Evolutionary conservation across 2,888 invertebrate genomes (phyloP), one percentile per base, ranked within the genome.

Genomic region (Matsumyia berberina): DNA sequence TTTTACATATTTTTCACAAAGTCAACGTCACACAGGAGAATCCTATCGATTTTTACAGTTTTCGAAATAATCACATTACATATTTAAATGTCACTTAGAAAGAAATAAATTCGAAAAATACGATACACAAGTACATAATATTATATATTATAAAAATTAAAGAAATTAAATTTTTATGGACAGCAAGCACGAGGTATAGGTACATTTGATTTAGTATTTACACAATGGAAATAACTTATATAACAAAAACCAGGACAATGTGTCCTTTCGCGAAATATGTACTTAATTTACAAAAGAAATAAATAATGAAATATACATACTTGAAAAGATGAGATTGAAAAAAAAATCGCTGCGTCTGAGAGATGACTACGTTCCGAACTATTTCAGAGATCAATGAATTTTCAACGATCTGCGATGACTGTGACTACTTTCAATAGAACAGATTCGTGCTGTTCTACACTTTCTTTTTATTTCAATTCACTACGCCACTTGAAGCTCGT

Each of bases 331-430:
- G 57, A 69, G 62, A 74, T 64, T 62, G 67, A 73, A 74, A 67
- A 83, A 77, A 66, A 62, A 78, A 51, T 33, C 60, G 55, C 83
- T 67, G 57, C 57, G 51, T 57, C 67, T 49, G 42, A 67, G 51
- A 72, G 62, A 79, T 79, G 78, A 73, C 51, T 62, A 83, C 57
- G 73, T 78, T 73, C n/a, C 46, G 60, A 69, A 79, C 73, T 74
- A 80, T 69, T 78, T 24, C 24, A 24, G 24, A 24, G 24, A 15
- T 44, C 6, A 49, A 49, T 66, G 49, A 35, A 55, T 24, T 55
- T 55, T 67, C 39, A 55, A 12, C 33, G 35, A 35, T 35, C 35
- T 12, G 60, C 35, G 51, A 66, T 11, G 11, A 11, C 35, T 35
- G 7, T 24, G 24, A 24, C 24, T 3, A 3, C 24, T 24, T 76